Percentiles rank a stretch among this genome's conserved stretches.
These are phyloP conservation scores for Melinaea marsaeus DNA, from an alignment of 2,888 invertebrate species.

Conservation along the genomic window DNA sequence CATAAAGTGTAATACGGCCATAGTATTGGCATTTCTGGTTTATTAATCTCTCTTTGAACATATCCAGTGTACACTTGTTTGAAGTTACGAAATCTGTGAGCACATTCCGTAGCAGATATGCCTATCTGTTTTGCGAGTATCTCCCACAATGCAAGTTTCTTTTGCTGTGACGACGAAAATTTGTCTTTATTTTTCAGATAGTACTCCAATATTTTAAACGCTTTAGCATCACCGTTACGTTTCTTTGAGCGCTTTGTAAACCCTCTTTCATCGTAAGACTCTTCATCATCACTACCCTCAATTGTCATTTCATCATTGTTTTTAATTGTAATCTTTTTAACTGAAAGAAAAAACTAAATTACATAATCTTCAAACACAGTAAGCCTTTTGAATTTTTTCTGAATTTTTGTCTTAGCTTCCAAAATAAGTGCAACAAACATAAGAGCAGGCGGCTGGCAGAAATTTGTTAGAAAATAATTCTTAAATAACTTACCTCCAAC, in stretches of 20 bases:
- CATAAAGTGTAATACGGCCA: constrained; percentile 68
- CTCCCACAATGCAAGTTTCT: constrained; percentile 57
- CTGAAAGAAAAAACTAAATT: constrained; percentile 39
- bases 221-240: constrained; percentile 49
- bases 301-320: constrained; percentile 36
- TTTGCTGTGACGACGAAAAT: constrained; percentile 50
- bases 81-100: constrained; percentile 59
- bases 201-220: constrained; percentile 62
- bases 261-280: constrained; percentile 47
- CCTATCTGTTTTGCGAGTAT: constrained; percentile 52
- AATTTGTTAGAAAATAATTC: too few species aligned
- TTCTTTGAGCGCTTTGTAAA: constrained; percentile 45
- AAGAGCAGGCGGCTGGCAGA: too few species aligned
- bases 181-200: constrained; percentile 65
- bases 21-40: constrained; percentile 61
- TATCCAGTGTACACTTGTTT: constrained; percentile 63
- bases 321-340: constrained; percentile 52
- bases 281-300: constrained; percentile 47
- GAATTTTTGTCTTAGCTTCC: too few species aligned
- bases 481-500: constrained; percentile 45
- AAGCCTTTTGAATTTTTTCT: constrained; percentile 7
- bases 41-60: constrained; percentile 61
- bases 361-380: too few species aligned
- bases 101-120: constrained; percentile 56
- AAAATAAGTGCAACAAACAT: too few species aligned